phyloP scores from a whole-genome alignment of 2,888 invertebrate species.

The Fissipunctia ypsillon region DNA sequence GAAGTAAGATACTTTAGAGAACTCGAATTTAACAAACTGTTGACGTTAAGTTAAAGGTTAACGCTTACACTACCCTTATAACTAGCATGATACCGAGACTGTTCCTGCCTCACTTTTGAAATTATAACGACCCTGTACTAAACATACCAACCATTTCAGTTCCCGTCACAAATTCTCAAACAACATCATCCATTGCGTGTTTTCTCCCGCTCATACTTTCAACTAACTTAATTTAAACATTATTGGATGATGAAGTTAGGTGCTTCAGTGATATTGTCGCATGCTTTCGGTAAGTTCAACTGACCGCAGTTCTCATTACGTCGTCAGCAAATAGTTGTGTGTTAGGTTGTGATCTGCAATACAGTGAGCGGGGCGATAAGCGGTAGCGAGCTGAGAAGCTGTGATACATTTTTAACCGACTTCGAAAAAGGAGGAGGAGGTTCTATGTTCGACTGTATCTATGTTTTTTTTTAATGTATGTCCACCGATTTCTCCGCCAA shows the following conservation, averaged over 20 bases:
- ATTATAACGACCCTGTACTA: constrained; percentile 69
- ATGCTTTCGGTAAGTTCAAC: constrained; percentile 6
- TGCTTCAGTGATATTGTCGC: background rate
- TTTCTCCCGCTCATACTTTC: background rate
- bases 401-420: too few species aligned
- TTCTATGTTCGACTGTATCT: too few species aligned
- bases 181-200: constrained; percentile 4
- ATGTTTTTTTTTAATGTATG: too few species aligned
- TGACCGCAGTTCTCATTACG: constrained; percentile 64
- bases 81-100: constrained; percentile 65
- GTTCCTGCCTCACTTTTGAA: constrained; percentile 65
- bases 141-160: background rate
- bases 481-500: too few species aligned
- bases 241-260: constrained; percentile 28
- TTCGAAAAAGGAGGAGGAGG: too few species aligned
- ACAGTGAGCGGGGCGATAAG: background rate
- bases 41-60: constrained; percentile 60
- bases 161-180: background rate
- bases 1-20: constrained; percentile 38
- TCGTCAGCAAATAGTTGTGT: constrained; percentile 64
- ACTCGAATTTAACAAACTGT: constrained; percentile 56
- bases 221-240: background rate
- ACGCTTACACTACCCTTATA: constrained; percentile 66
- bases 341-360: constrained; percentile 2
- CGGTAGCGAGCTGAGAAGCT: too few species aligned